Conservation (phyloP, 64 coral and sea anemone species). For the Exaiptasia diaphana region DNA sequence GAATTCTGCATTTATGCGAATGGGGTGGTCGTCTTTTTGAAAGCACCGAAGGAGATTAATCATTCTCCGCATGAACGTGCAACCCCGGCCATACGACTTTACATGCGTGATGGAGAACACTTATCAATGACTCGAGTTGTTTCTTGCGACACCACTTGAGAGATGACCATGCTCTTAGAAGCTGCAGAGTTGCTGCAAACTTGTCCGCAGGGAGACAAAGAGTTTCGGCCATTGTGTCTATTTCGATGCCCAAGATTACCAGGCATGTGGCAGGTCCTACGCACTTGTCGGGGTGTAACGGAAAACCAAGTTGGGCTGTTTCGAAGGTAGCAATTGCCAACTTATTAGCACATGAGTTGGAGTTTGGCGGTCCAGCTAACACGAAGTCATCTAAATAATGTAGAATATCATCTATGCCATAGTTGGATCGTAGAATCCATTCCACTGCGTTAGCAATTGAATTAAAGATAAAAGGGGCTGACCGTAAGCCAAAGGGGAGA, state of each 20-base stretch:
- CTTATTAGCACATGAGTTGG: not conserved
- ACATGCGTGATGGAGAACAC: conserved; percentile 35
- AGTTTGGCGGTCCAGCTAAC: conserved; percentile 1
- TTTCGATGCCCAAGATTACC: conserved; percentile 42
- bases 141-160: not conserved
- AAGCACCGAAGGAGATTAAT: conserved; percentile 19
- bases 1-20: conserved; percentile 33
- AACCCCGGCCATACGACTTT: conserved; percentile 18
- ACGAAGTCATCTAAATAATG: conserved; percentile 41
- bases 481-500: not conserved
- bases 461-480: conserved; percentile 27
- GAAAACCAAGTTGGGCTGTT: not conserved
- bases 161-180: conserved; percentile 6
- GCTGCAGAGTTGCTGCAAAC: not conserved
- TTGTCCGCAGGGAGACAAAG: conserved; percentile 30
- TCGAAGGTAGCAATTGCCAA: not conserved
- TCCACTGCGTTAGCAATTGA: not conserved
- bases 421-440: not conserved
- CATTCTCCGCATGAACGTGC: conserved; percentile 7
- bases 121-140: conserved; percentile 24
- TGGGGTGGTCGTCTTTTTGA: conserved; percentile 35
- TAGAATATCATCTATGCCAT: not conserved
- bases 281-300: conserved; percentile 21
- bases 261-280: conserved; percentile 44
- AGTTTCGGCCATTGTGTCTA: conserved; percentile 13